phyloP scores from a whole-genome alignment of 2,888 invertebrate genomes.

The Drosophila imparisetae region DNA sequence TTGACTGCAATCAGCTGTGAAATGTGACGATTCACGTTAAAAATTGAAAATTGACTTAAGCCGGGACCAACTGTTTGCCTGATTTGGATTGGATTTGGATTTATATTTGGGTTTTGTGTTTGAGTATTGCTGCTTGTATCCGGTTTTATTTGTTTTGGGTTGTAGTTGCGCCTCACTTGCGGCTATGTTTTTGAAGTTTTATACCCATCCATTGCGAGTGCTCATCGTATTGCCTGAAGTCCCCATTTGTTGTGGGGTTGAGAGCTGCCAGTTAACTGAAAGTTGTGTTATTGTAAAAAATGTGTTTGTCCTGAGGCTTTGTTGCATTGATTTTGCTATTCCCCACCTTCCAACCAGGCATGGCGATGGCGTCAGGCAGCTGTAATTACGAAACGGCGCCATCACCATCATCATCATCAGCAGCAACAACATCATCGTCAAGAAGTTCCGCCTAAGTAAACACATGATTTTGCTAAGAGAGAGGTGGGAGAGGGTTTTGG shows the following conservation, averaged over 20 bases:
- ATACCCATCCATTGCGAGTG: conserved; percentile 15
- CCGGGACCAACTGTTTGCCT: conserved; percentile 61
- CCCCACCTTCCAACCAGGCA: conserved; percentile 8
- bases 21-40: conserved; percentile 54
- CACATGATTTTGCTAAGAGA: conserved; percentile 68
- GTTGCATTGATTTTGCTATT: conserved; percentile 60
- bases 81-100: conserved; percentile 61
- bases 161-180: conserved; percentile 65
- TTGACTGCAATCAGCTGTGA: conserved; percentile 74
- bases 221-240: conserved; percentile 12
- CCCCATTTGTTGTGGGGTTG: conserved; percentile 16
- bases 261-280: conserved; percentile 17
- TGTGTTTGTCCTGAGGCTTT: conserved; percentile 43
- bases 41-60: conserved; percentile 66
- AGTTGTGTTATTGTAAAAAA: conserved; percentile 45
- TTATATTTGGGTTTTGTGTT: conserved; percentile 34
- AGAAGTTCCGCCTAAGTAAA: conserved; percentile 77
- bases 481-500: not conserved
- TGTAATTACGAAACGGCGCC: conserved; percentile 51
- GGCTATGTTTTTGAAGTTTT: conserved; percentile 72
- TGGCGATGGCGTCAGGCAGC: conserved; percentile 34
- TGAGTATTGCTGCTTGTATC: conserved; percentile 8
- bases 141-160: conserved; percentile 52
- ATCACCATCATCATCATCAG: conserved; percentile 20
- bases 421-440: conserved; percentile 32